phyloP scores from a whole-genome alignment of 2,888 invertebrate species.

The Tholera decimalis region DNA sequence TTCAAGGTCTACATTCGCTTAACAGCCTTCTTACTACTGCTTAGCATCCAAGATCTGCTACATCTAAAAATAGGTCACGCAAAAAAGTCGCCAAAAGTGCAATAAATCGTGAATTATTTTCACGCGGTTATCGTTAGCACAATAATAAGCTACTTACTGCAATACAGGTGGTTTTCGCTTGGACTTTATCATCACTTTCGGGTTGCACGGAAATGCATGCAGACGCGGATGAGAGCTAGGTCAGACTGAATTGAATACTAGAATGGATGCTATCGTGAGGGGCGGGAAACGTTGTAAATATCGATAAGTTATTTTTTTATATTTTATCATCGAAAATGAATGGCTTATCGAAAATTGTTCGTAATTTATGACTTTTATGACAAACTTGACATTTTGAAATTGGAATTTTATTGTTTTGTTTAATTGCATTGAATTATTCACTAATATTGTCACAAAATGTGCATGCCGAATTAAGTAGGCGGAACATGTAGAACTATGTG shows the following conservation, averaged over 20 bases:
- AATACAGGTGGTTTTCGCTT: not conserved
- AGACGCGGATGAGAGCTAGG: not conserved
- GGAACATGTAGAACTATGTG: too few relatives aligned
- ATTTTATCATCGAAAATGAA: too few relatives aligned
- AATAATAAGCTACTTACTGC: not conserved
- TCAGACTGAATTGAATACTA: constrained; percentile 1
- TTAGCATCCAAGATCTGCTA: not conserved
- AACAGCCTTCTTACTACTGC: not conserved
- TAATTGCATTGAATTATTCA: too few relatives aligned
- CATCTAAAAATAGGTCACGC: not conserved
- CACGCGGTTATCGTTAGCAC: not conserved
- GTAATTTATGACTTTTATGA: not conserved
- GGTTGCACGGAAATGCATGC: constrained; percentile 11
- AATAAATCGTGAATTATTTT: not conserved
- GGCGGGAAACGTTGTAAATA: not conserved
- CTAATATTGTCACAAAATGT: too few relatives aligned
- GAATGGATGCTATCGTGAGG: not conserved
- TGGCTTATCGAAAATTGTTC: too few relatives aligned
- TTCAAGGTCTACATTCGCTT: not conserved
- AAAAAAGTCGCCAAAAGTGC: not conserved
- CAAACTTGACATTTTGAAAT: too few relatives aligned
- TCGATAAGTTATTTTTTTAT: not conserved
- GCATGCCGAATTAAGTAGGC: too few relatives aligned
- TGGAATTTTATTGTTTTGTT: too few relatives aligned
- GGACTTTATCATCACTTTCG: not conserved